Conservation (phyloP, 1,140 invertebrate genomes). For the Drosophila dunni region DNA sequence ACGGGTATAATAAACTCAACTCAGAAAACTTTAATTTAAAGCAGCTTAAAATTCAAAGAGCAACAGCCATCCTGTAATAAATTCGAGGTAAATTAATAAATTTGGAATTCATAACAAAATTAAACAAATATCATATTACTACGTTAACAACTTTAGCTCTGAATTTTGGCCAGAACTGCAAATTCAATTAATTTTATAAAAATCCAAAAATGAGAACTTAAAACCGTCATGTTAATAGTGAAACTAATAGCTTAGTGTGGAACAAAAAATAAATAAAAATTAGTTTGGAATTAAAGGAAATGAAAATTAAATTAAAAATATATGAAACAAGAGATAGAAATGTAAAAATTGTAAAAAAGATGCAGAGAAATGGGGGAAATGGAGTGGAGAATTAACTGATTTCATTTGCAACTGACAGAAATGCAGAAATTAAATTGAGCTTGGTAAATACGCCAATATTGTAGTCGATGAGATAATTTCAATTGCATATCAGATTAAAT, state of each 20-base stretch:
- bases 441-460: constrained; percentile 25
- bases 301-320: too few relatives aligned
- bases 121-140: background rate
- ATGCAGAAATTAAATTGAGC: constrained; percentile 13
- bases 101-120: too few relatives aligned
- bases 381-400: background rate
- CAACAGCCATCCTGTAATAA: background rate
- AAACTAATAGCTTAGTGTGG: constrained; percentile 30
- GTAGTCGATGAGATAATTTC: constrained; percentile 11
- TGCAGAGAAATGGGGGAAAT: background rate
- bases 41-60: too few relatives aligned
- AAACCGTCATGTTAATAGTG: constrained; percentile 16
- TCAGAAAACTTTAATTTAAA: too few relatives aligned
- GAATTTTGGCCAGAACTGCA: background rate
- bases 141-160: constrained; percentile 1
- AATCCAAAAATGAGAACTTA: background rate
- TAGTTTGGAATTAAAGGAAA: background rate
- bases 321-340: background rate
- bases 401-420: constrained; percentile 19
- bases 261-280: constrained; percentile 16
- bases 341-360: background rate
- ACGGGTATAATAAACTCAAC: too few relatives aligned
- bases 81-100: too few relatives aligned
- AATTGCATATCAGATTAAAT: constrained; percentile 23
- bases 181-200: constrained; percentile 19